Evolutionary conservation across 2,113 vertebrate species (phyloP), one percentile per base, ranked within the genome.

Genomic region (Phyllopteryx taeniolatus): DNA sequence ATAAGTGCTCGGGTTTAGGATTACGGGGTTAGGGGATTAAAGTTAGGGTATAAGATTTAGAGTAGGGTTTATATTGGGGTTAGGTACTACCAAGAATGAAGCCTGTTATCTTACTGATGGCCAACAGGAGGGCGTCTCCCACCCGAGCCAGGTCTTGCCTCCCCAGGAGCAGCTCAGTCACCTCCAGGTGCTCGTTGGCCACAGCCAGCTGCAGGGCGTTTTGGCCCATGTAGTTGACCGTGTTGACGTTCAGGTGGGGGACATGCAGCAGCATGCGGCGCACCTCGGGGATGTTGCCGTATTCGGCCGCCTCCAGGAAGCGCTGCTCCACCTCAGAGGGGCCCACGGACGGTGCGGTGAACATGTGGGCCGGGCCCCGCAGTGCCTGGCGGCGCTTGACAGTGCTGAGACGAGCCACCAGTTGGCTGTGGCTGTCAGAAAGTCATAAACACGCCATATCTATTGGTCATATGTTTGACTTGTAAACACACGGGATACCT

Each of bases 221-320:
- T 80, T 99, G 97, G 74, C 97, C 97, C 97, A 99, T 99, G 80
- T 99, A 99, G 89, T 99, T 95, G 88, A 99, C 97, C 9, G 96
- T 96, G 59, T 98, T 99, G 12, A 99, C 96, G 0, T 98, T 98
- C 77, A 99, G 92, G 0, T 91, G 93, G 2, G 92, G 87, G n/a
- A 95, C 92, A 33, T 98, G 95, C 62, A 96, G 95, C n/a, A 99
- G 88, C 96, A 98, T 98, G 81, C 95, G 95, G 54, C 97, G 93
- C 56, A 99, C 93, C 76, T 96, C 97, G 0, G 98, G 98, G 78
- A 99, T 96, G 78, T 99, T 99, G 43, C 98, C 98, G 1, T 99
- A 99, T 47, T 99, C 98, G 0, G 98, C 98, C 0, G 98, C 97
- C 67, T 98, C 96, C 83, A 99, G 87, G 79, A 99, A 97, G 6